Conservation (phyloP, 2,113 vertebrate species). For the Micronycteris hirsuta region DNA sequence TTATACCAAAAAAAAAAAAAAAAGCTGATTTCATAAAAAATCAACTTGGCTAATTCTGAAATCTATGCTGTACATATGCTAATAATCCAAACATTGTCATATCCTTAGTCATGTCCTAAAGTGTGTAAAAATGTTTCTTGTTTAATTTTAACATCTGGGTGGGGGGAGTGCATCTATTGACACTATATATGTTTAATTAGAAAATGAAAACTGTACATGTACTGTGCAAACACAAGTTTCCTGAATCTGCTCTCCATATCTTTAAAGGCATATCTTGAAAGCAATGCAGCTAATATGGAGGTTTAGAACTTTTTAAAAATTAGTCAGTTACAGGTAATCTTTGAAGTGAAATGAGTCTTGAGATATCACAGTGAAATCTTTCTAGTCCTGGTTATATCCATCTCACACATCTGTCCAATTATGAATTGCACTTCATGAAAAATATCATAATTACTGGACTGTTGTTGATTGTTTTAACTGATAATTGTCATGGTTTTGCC, state of each 20-base stretch:
- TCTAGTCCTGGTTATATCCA: not conserved
- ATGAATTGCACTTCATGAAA: constrained; percentile 13
- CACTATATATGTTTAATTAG: not conserved
- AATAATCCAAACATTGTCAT: not conserved
- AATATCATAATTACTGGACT: not conserved
- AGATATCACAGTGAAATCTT: not conserved
- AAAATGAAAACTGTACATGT: not conserved
- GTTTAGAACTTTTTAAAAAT: not conserved
- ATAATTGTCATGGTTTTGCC: not conserved
- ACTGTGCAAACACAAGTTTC: not conserved
- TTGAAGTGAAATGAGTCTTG: not conserved
- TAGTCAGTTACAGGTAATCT: not conserved
- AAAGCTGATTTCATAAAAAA: not conserved
- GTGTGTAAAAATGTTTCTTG: not conserved
- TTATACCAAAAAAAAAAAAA: not conserved
- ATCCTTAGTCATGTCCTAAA: not conserved
- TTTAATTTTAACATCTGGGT: not conserved
- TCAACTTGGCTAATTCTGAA: not conserved
- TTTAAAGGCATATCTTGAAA: not conserved
- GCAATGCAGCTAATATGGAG: not conserved
- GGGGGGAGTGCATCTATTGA: not conserved
- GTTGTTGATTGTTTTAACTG: not conserved
- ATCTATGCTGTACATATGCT: not conserved
- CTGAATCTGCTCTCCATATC: not conserved
- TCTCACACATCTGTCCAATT: not conserved